These are phyloP conservation scores for Ennomos erosarius DNA, from an alignment of 2,888 invertebrate genomes.

Conservation along the genomic window DNA sequence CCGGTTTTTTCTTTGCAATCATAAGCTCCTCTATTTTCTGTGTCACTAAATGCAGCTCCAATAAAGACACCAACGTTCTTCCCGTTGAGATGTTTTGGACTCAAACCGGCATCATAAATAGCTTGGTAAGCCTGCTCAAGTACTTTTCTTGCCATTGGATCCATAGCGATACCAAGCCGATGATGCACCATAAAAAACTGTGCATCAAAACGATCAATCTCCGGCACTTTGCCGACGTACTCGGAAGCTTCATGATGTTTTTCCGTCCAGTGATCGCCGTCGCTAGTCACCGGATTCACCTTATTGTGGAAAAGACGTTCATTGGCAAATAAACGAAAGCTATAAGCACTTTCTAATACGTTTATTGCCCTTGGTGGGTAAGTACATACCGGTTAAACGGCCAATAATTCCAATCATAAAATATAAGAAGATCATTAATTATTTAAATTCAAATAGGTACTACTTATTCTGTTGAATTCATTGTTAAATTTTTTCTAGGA, in stretches of 20 bases:
- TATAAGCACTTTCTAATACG: too few relatives aligned
- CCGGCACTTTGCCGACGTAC: constrained; percentile 86
- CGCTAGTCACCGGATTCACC: constrained; percentile 86
- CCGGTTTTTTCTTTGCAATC: constrained; percentile 26
- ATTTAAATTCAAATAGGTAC: too few relatives aligned
- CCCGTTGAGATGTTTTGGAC: constrained; percentile 81
- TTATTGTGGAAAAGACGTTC: neutral
- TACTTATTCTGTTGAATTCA: too few relatives aligned
- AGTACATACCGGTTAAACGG: too few relatives aligned
- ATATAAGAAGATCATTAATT: too few relatives aligned
- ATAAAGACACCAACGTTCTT: constrained; percentile 72
- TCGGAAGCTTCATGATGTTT: constrained; percentile 78
- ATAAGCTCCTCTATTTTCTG: constrained; percentile 76
- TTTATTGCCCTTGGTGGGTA: too few relatives aligned
- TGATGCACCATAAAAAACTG: constrained; percentile 89
- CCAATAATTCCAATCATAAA: too few relatives aligned
- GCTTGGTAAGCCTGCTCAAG: constrained; percentile 90
- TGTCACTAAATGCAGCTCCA: constrained; percentile 81
- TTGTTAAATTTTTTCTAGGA: too few relatives aligned
- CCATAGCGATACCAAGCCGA: constrained; percentile 80
- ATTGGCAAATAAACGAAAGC: too few relatives aligned
- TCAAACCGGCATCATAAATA: constrained; percentile 88
- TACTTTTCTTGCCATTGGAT: constrained; percentile 86
- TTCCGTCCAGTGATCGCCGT: constrained; percentile 70
- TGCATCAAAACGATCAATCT: constrained; percentile 87